Evolutionary conservation across 35 echinoderm and acorn worm genomes (phyloP), one percentile per base, ranked within the genome.

Genomic region (Acanthaster planci): DNA sequence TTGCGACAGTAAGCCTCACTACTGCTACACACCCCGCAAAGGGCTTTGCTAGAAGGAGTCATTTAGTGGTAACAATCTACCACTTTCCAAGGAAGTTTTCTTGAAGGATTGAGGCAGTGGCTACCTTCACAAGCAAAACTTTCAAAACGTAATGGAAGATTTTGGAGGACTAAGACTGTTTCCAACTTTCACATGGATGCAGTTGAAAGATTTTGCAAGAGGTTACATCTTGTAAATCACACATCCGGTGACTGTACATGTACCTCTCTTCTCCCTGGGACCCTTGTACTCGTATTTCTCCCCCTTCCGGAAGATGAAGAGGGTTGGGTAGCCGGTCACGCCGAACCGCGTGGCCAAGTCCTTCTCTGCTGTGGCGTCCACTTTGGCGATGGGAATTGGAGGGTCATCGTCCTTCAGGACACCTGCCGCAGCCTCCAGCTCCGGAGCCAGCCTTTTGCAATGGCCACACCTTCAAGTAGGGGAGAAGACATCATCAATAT

Each of bases 371-470:
- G 92, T 92, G n/a, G 96, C 96, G 81, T 99, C 96, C 1, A 99
- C 89, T 68, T 92, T 99, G 84, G 88, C 96, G 1, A 99, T 40
- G 1, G 55, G 52, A 35, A 99, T 89, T 1, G 91, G 91, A 6
- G 92, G 96, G 22, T 91, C 89, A 15, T 92, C 55, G 0, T 51
- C 29, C 52, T 60, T 54, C 22, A 99, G 68, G 44, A 40, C 39
- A 32, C 37, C 56, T 14, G 96, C 96, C 36, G 96, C 92, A 17
- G 78, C 78, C 67, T 99, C 92, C 36, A 81, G 81, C 79, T 99
- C 96, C 78, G 92, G 92, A 27, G 92, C 96, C 12, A 99, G 40
- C 29, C 91, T 91, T 57, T 99, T 99, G 84, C 96, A 99, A 37
- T 99, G 92, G 15, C 92, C 96, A 89, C 96, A 99, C 96, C 96